Conservation (phyloP, 2,113 vertebrate species). For the Arenaria interpres region DNA sequence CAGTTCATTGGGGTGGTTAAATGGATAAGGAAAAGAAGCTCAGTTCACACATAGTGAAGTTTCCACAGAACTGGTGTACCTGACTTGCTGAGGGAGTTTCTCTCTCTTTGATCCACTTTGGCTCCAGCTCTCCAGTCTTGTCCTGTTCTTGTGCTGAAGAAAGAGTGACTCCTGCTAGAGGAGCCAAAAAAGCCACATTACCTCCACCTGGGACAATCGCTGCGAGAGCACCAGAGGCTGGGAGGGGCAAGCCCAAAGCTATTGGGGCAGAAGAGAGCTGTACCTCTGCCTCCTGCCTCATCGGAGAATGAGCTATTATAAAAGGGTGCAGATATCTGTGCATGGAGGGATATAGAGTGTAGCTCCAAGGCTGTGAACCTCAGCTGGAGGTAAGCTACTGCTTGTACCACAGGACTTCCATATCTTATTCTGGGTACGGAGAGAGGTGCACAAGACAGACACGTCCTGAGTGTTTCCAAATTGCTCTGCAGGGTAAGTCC, state of each 20-base stretch:
- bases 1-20: not conserved
- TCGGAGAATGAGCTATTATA: not conserved
- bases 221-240: not conserved
- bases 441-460: not conserved
- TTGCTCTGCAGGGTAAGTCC: not conserved
- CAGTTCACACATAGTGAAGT: not conserved
- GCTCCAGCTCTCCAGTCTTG: not conserved
- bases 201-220: not conserved
- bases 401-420: not conserved
- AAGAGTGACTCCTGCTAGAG: not conserved
- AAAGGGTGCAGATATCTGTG: not conserved
- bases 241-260: not conserved
- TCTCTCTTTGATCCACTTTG: not conserved
- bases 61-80: fast-evolving
- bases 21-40: not conserved
- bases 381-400: not conserved
- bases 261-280: not conserved
- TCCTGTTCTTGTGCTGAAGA: not conserved
- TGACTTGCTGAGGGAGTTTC: not conserved
- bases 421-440: not conserved
- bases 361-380: not conserved
- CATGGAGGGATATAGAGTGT: not conserved
- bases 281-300: not conserved
- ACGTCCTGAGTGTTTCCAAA: not conserved
- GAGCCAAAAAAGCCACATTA: not conserved